Percentiles rank a stretch among this genome's conserved stretches.
These are phyloP conservation scores for Oligia fasciuncula DNA, from an alignment of 2,888 invertebrate genomes.

Conservation along the genomic window DNA sequence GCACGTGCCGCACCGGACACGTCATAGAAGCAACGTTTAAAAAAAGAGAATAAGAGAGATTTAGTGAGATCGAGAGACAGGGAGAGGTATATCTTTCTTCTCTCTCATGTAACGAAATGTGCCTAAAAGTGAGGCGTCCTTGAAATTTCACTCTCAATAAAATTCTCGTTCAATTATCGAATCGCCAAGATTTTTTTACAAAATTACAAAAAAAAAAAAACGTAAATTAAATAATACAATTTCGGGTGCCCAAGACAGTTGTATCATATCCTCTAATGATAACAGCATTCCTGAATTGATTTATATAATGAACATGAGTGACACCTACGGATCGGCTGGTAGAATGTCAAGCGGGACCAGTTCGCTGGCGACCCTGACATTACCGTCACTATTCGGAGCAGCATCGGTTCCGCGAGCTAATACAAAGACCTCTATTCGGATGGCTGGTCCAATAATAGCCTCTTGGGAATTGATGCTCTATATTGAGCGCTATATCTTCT, in stretches of 20 bases:
- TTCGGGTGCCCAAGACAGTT: slow-evolving; percentile 1
- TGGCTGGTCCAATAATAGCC: slow-evolving; percentile 12
- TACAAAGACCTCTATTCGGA: slow-evolving; percentile 55
- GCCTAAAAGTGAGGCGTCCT: background rate
- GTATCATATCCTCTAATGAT: slow-evolving; percentile 67
- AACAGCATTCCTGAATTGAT: slow-evolving; percentile 70
- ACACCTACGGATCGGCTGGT: slow-evolving; percentile 65
- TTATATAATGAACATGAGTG: slow-evolving; percentile 67
- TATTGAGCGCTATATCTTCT: slow-evolving; percentile 5
- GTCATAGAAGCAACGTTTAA: background rate
- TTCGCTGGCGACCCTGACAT: slow-evolving; percentile 80
- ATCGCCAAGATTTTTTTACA: background rate
- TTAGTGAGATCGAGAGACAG: no score
- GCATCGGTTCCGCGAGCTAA: slow-evolving; percentile 76
- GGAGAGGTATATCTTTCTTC: background rate
- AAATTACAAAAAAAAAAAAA: background rate
- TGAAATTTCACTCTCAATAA: background rate
- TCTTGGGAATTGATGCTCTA: slow-evolving; percentile 21
- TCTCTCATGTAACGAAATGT: background rate
- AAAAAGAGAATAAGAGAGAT: background rate
- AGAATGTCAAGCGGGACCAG: slow-evolving; percentile 79
- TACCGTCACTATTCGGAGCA: slow-evolving; percentile 64
- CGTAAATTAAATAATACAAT: background rate
- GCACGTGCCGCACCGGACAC: background rate
- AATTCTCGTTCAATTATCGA: background rate